Base-by-base conservation (phyloP, 53 echinoderm and acorn worm genomes). In the Stichopus horrens region DNA sequence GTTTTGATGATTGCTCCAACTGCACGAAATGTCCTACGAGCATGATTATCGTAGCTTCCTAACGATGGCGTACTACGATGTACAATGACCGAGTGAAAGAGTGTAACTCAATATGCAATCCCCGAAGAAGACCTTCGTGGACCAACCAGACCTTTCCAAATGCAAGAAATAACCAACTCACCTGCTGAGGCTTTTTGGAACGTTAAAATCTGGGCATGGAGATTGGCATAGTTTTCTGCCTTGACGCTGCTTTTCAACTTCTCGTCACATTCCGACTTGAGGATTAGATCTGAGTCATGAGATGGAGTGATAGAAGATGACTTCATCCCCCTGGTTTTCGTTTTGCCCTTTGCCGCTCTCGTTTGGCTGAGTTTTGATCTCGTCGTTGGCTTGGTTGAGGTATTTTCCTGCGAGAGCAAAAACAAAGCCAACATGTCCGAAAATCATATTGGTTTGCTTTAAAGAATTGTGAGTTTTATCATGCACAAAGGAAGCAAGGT, bases 121-220 rank as follows among this genome's bases (percentile, higher is more conserved):
- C 37, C 37, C 0, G 37, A 37, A 2, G 37, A 37, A 37, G 37
- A 37, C 37, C 37, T 37, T 37, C 2, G 2, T 37, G 37, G 37
- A 37, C 37, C 37, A 37, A 37, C 6, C 11, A 7, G 23, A 9
- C 0, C 7, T 74, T 74, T 74, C 23, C 7, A 13, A 23, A 85
- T 7, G 60, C 16, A 18, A 79, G 18, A 37, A 37, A 37, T 37
- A 37, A 37, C 2, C 18, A 52, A 74, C 56, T 77, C 86, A 99
- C 99, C 99, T 83, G 94, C 94, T 54, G 99, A 99, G 37, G 99
- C 94, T 73, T 93, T 98, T 85, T 99, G 99, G 89, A 96, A 94
- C 88, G 88, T 96, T 21, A 93, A 76, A 13, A 99, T 89, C 89
- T 96, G 96, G 21, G 92, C 92, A 55, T 95, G 93, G 54, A 95